Evolutionary conservation across 2,113 vertebrate genomes (phyloP), one percentile per base, ranked within the genome.

Genomic region (Menura novaehollandiae): DNA sequence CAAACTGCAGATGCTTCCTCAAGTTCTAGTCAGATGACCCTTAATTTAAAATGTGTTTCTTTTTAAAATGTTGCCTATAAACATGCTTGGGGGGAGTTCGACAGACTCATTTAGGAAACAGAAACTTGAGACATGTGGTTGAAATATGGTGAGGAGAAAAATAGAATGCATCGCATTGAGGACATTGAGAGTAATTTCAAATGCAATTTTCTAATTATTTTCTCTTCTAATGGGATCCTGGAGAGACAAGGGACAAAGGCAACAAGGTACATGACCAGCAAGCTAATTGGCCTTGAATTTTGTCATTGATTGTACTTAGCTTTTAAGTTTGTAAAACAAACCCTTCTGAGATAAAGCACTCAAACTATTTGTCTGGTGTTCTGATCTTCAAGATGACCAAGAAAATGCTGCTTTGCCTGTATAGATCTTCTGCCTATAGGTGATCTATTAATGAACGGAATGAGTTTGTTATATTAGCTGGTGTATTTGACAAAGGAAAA

Each of bases 31-130:
- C 88, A 76, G 60, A 39, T 0, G n/a, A 92, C 44, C 60, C 27
- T 73, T 79, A 82, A 92, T 87, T 94, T 92, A 58, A 94, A 96
- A 96, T 14, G 49, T 96, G 92, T 94, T 96, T 96, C 92, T 86
- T 85, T 81, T 95, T 94, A 93, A 94, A 94, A 89, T 0, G 0
- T 47, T 66, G 95, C 77, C 81, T 82, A 69, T 87, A 89, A 96
- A 78, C 83, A 92, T 85, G 56, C 62, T 68, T 51, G 53, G 19
- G 64, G 59, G 37, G n/a, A 93, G 49, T 49, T 82, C 10, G 3
- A 68, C 80, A 76, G 52, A 75, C 69, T 60, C 13, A 3, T 69
- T 87, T 82, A 91, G 69, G 53, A 91, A 92, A 64, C 28, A 93
- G 90, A 95, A 92, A 82, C 86, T 96, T 52, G 51, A 82, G 92